Evolutionary conservation across 2,888 invertebrate genomes (phyloP), one percentile per base, ranked within the genome.

Genomic region (Cistogaster globosa): DNA sequence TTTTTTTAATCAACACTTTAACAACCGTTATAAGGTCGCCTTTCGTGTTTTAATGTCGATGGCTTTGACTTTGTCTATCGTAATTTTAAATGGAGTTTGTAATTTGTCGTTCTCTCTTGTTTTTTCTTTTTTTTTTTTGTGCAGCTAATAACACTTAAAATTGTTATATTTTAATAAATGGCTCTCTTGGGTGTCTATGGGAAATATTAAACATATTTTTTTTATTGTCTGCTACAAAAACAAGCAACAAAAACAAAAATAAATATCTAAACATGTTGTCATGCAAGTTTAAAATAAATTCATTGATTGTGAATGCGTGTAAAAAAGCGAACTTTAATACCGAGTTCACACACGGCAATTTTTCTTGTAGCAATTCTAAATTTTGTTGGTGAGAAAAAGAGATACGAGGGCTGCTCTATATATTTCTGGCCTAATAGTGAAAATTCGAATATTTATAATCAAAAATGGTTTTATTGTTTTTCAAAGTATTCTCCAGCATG

Each of bases 1-100:
- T 14, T 48, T 48, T 48, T 14, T 5, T n/a, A 48, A 42, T 42
- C 42, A 45, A 76, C 42, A 36, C 7, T 48, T 32, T 36, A 45
- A 53, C 22, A 62, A 22, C 6, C 38, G 48, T 32, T 71, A 60
- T 67, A 85, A 85, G 78, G 78, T 82, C 78, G 85, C 65, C 78
- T 75, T 85, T 20, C 85, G 78, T 85, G 85, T 79, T 75, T 71
- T 53, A 78, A 71, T 82, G 71, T 75, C 82, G 82, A 82, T 85
- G 85, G 85, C 85, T 85, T 85, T 85, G 85, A 85, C 85, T 85
- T 85, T 85, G 82, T 82, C 85, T 85, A 48, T 63, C 77, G 69
- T 18, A 75, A 82, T 55, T 57, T 77, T 80, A 80, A 67, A 60
- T 48, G 48, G 32, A 63, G 77, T 68, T 82, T 53, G 42, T 58